Evolutionary conservation across 2,797 vertebrate genomes (phyloP), one percentile per base, ranked within the genome.

Genomic region (Pipistrellus pygmaeus): DNA sequence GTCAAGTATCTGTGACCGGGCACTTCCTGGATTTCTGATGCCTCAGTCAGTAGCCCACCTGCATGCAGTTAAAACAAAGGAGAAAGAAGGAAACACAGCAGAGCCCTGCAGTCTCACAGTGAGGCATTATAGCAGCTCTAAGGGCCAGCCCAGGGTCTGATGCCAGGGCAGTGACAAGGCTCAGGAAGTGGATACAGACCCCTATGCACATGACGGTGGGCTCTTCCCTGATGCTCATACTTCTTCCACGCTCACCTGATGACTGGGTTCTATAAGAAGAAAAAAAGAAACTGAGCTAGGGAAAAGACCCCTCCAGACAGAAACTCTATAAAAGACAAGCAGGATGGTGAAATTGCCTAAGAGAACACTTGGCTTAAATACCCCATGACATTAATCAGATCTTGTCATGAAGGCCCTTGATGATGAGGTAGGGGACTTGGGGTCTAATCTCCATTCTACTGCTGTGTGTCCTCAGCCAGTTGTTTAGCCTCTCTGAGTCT

Each of bases 1-100:
- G 71, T 71, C 93, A 95, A 85, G 80, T 75, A 38, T 41, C 46
- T 41, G n/a, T 53, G 69, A 80, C 64, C 68, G 62, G 38, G 76
- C 41, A 44, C 48, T 81, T 72, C 81, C 17, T 88, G 35, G 41
- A 72, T 68, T 55, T 75, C 25, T 14, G 44, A 57, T 32, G 0
- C 18, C 5, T 62, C 10, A 14, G n/a, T 86, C 86, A 55, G 83
- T 48, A 92, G 92, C 44, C 38, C 13, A 23, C 35, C 75, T 44
- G 5, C 25, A 38, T 23, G 27, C 2, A 41, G 32, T 57, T 75
- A 15, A 46, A 72, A 17, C 53, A 68, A 66, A 30, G 46, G 4
- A 25, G 8, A 25, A 5, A 88, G 69, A 68, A 13, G n/a, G 41
- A 72, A 81, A 73, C 41, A 6, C 8, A 32, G 51, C 32, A 44